Conservation (phyloP, 2,113 vertebrate genomes). For the Amphiprion percula region DNA sequence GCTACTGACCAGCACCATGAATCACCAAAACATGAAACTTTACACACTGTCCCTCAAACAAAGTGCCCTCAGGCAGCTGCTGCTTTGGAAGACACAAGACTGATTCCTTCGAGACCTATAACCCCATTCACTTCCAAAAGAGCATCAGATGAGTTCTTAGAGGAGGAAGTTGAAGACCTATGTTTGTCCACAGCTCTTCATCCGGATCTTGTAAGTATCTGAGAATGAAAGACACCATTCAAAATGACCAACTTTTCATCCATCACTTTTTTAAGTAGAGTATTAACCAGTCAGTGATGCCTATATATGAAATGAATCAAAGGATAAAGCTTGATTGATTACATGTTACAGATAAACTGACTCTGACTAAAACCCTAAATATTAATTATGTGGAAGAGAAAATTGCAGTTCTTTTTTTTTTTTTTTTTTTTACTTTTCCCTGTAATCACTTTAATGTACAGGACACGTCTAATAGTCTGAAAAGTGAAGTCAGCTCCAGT, state of each 20-base stretch:
- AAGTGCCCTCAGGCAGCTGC: conserved; percentile 12
- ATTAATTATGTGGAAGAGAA: too few relatives aligned
- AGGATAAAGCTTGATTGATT: too few relatives aligned
- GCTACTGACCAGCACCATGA: not conserved
- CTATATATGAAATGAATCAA: too few relatives aligned
- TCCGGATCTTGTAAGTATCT: conserved; percentile 53
- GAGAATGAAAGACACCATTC: not conserved
- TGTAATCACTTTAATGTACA: conserved; percentile 39
- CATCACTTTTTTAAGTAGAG: too few relatives aligned
- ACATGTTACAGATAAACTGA: too few relatives aligned
- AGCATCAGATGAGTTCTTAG: conserved; percentile 8
- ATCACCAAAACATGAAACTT: not conserved
- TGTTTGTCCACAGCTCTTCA: not conserved
- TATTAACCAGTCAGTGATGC: too few relatives aligned
- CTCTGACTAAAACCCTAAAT: too few relatives aligned
- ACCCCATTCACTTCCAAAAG: conserved; percentile 30
- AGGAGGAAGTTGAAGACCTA: not conserved
- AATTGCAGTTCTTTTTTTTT: not conserved
- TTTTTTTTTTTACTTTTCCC: not conserved
- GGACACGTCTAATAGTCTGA: conserved; percentile 74
- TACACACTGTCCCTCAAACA: not conserved
- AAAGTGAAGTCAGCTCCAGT: conserved; percentile 75
- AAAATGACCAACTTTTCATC: not conserved
- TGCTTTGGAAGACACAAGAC: conserved; percentile 39
- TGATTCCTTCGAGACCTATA: conserved; percentile 50